phyloP scores from a whole-genome alignment of 2,113 vertebrate species.

The Anguilla japonica region DNA sequence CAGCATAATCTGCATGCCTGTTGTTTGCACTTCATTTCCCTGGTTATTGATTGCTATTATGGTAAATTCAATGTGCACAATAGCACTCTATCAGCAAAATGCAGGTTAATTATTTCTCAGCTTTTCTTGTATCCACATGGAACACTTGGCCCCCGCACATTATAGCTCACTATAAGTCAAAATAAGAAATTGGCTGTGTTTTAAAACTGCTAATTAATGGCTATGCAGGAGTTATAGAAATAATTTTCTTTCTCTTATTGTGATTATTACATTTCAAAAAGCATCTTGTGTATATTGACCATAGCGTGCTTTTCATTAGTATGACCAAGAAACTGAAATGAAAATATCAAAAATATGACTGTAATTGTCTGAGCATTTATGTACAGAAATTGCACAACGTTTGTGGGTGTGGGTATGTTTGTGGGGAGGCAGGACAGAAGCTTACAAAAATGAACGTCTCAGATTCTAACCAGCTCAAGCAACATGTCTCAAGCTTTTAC shows the following conservation, averaged over 20 bases:
- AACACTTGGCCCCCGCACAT: constrained; percentile 55
- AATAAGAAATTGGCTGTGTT: constrained; percentile 61
- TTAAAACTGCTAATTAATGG: constrained; percentile 58
- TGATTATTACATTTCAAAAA: background rate
- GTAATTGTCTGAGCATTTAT: no score
- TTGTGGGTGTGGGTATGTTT: no score
- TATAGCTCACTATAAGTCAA: constrained; percentile 62
- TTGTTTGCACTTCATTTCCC: constrained; percentile 73
- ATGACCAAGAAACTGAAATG: no score
- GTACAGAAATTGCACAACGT: no score
- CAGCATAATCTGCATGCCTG: constrained; percentile 53
- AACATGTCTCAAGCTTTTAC: background rate
- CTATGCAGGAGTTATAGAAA: background rate
- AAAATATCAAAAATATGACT: no score
- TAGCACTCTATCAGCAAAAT: constrained; percentile 77
- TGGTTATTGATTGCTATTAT: constrained; percentile 71
- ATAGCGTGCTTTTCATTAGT: no score
- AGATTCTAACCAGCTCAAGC: no score
- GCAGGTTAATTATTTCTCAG: constrained; percentile 79
- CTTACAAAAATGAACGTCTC: no score
- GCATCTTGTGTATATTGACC: no score
- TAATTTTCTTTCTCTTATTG: background rate
- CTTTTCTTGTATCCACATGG: constrained; percentile 61
- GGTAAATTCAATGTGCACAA: constrained; percentile 77
- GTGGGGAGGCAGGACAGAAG: no score